Percentiles rank a stretch among this genome's conserved stretches.
These are phyloP conservation scores for Alfaro cultratus DNA, from an alignment of 2,797 vertebrate genomes.

Conservation along the genomic window DNA sequence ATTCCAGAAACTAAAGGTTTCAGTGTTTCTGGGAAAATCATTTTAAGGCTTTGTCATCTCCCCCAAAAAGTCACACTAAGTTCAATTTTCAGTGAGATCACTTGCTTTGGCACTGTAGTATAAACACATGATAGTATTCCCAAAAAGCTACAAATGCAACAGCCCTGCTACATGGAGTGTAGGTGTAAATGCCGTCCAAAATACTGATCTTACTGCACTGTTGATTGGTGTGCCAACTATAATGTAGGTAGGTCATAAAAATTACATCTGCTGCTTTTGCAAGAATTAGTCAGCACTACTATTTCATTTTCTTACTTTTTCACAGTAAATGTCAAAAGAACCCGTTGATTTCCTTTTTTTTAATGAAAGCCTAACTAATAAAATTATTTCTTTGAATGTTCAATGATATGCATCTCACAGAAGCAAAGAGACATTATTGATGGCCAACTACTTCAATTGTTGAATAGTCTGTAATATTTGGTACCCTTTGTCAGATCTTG, in stretches of 20 bases:
- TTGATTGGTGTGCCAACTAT: neutral
- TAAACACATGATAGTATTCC: constrained; percentile 10
- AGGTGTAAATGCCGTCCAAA: neutral
- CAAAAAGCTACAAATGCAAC: constrained; percentile 3
- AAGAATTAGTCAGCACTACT: neutral
- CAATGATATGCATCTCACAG: neutral
- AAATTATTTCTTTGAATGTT: neutral
- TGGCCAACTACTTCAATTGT: neutral
- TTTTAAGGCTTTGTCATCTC: constrained; percentile 12
- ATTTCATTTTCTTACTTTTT: neutral
- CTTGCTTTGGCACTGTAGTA: neutral
- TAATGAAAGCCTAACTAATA: neutral
- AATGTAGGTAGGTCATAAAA: neutral
- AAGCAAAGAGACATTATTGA: neutral
- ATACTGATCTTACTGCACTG: neutral
- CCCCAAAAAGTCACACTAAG: neutral
- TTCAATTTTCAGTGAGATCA: constrained; percentile 28
- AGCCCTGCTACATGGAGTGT: neutral
- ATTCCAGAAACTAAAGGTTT: constrained; percentile 5
- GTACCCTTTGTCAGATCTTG: neutral
- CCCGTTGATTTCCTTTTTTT: neutral
- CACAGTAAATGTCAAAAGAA: neutral
- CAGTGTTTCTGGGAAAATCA: constrained; percentile 14
- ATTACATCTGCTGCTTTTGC: neutral
- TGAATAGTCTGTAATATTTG: neutral